phyloP scores from a whole-genome alignment of 2,113 vertebrate species.

The Sturnus vulgaris region DNA sequence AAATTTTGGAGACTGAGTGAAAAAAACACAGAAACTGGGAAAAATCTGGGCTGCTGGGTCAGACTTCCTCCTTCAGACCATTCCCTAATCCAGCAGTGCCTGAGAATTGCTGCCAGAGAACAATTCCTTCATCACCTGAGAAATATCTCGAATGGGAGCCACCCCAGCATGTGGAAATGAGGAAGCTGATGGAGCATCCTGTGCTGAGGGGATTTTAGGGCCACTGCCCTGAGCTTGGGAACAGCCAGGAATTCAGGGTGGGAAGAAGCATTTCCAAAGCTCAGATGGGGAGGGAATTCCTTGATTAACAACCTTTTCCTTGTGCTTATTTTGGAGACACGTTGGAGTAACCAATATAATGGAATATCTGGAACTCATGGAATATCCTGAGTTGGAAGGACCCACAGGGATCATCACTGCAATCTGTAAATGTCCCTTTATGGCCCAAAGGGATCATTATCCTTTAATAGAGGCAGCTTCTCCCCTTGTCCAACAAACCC shows the following conservation, averaged over 20 bases:
- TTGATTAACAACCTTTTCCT: neutral
- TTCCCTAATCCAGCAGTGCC: neutral
- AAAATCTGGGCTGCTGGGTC: neutral
- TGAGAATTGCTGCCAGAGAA: neutral
- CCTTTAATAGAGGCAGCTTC: neutral
- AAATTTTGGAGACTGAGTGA: neutral
- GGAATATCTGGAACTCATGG: neutral
- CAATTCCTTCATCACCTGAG: neutral
- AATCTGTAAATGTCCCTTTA: too few species aligned
- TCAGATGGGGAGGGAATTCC: neutral
- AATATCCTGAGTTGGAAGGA: neutral
- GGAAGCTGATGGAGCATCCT: neutral
- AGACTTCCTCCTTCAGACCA: neutral
- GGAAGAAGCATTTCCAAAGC: neutral
- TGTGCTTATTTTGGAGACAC: neutral
- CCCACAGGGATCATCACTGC: neutral
- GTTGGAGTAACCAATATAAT: rapidly evolving
- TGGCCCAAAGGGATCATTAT: neutral
- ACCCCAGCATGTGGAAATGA: neutral
- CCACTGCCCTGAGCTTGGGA: neutral
- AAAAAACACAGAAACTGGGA: neutral
- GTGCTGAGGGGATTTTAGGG: neutral
- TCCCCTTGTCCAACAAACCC: neutral
- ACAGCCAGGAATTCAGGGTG: neutral
- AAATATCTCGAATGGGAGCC: neutral